Evolutionary conservation across 2,797 vertebrate species (phyloP).

Genomic region (Smutsia temminckii): DNA sequence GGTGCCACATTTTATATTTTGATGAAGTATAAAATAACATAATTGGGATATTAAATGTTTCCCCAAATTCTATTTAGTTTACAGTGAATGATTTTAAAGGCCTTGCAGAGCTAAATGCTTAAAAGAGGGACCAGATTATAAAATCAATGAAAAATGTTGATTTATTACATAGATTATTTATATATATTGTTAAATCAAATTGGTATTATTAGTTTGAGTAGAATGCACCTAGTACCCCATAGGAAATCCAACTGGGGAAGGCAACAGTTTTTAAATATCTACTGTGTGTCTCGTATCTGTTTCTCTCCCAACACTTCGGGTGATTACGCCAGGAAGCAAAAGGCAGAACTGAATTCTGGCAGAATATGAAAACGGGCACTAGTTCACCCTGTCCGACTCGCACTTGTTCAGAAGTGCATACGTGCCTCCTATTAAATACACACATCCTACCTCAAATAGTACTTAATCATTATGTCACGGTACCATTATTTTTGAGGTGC

Average conservation of each 20-base stretch:
- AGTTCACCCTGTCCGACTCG: background rate
- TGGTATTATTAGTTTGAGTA: background rate
- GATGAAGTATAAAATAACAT: background rate
- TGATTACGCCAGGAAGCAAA: background rate
- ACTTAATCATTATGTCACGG: background rate
- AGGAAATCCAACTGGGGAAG: background rate
- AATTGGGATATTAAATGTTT: background rate
- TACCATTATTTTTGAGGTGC: background rate
- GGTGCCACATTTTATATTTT: background rate
- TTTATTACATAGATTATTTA: background rate
- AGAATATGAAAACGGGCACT: background rate
- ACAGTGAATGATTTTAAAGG: background rate
- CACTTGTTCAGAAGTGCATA: background rate
- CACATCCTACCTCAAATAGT: background rate
- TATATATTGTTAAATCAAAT: background rate
- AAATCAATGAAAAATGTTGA: background rate
- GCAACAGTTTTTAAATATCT: background rate
- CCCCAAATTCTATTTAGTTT: background rate
- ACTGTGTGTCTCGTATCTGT: background rate
- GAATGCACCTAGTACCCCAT: background rate
- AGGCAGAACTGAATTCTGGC: background rate
- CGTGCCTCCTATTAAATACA: fast-evolving
- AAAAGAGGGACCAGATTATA: background rate
- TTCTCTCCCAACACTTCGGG: background rate
- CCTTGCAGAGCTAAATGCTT: background rate